Percentiles rank a stretch among this genome's conserved stretches.
phyloP scores from a whole-genome alignment of 1,140 invertebrate genomes.

The Drosophila ananassae region DNA sequence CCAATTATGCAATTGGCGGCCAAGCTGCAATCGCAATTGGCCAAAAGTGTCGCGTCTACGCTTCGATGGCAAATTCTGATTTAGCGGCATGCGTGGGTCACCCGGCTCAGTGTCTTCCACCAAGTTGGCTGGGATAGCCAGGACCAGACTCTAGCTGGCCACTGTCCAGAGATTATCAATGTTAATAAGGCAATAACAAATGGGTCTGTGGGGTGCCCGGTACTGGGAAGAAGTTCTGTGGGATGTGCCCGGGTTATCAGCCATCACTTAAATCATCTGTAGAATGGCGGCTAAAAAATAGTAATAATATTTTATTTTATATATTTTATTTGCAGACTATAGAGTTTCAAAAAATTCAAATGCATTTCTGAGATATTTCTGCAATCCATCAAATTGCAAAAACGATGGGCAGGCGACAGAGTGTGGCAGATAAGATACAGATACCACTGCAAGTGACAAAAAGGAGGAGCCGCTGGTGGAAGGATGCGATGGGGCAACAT shows the following conservation, averaged over 20 bases:
- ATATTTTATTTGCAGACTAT: background rate
- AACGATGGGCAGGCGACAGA: slow-evolving; percentile 30
- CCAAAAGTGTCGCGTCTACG: slow-evolving; percentile 75
- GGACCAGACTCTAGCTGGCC: slow-evolving; percentile 46
- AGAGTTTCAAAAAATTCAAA: background rate
- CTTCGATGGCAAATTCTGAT: slow-evolving; percentile 59
- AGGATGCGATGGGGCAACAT: slow-evolving; percentile 11
- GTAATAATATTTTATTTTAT: background rate
- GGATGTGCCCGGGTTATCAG: slow-evolving; percentile 39
- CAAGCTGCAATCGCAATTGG: slow-evolving; percentile 54
- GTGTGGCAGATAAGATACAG: slow-evolving; percentile 21
- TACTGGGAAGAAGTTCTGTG: slow-evolving; percentile 41
- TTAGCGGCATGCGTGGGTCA: slow-evolving; percentile 62
- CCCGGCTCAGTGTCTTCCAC: background rate
- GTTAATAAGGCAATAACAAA: slow-evolving; percentile 76
- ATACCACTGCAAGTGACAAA: slow-evolving; percentile 19
- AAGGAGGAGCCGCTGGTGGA: background rate
- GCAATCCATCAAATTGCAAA: slow-evolving; percentile 52
- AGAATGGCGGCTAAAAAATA: background rate
- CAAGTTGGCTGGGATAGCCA: slow-evolving; percentile 5
- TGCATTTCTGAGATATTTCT: background rate
- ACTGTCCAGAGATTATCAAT: slow-evolving; percentile 78
- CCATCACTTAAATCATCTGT: slow-evolving; percentile 65
- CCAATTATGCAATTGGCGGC: slow-evolving; percentile 71
- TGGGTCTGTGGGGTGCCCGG: slow-evolving; percentile 32